Evolutionary conservation across 2,113 vertebrate species (phyloP).

Genomic region (Pachyramphus minor): DNA sequence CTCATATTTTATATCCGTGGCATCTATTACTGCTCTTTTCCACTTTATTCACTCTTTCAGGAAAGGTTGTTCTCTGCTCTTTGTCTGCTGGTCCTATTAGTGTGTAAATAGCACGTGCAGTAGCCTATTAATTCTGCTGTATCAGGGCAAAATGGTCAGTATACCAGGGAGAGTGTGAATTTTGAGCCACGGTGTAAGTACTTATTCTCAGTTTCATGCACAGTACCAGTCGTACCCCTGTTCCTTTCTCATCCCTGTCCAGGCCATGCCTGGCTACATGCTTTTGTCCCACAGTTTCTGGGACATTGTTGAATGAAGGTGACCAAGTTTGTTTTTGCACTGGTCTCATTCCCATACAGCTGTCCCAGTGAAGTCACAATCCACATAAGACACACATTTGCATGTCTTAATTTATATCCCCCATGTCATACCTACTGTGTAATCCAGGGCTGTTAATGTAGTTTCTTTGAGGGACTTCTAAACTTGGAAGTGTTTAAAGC

Average conservation of each 20-base stretch:
- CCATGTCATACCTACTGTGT: no score
- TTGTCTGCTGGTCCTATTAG: neutral
- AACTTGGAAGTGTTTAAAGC: neutral
- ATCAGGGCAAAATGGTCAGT: accelerated
- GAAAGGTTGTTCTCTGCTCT: neutral
- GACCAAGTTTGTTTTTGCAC: accelerated
- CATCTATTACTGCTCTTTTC: neutral
- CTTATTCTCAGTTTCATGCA: neutral
- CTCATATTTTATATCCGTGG: accelerated
- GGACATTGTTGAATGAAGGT: neutral
- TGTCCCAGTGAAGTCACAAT: neutral
- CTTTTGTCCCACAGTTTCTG: accelerated
- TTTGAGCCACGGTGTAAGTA: neutral
- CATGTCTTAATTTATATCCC: neutral
- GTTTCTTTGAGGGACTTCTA: neutral
- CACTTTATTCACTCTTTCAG: neutral
- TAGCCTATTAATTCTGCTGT: neutral
- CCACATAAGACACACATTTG: accelerated
- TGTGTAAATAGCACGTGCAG: neutral
- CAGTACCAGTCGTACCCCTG: no score
- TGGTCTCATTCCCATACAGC: neutral
- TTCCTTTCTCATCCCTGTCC: neutral
- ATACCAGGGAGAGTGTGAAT: neutral
- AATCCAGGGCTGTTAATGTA: neutral
- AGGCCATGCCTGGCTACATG: neutral